Conservation (phyloP, 2,797 vertebrate genomes). For the Lepilemur ruficaudatus region DNA sequence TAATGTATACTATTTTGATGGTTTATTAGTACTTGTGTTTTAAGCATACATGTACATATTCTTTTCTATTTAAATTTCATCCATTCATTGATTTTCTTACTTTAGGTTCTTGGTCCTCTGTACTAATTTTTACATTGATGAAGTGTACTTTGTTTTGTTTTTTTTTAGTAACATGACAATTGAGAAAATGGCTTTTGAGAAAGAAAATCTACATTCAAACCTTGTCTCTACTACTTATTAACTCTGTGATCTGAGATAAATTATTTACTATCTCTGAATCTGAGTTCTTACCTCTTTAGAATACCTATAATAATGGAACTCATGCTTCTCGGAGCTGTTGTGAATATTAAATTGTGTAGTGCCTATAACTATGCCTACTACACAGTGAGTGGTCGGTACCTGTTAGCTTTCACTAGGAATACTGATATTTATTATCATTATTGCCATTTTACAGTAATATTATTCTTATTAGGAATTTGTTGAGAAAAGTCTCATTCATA, state of each 20-base stretch:
- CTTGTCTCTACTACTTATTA: not conserved
- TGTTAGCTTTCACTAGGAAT: not conserved
- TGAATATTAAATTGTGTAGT: not conserved
- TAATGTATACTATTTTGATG: not conserved
- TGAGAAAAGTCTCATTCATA: not conserved
- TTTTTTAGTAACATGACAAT: not conserved
- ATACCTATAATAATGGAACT: not conserved
- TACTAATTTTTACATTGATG: not conserved
- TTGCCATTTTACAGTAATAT: not conserved
- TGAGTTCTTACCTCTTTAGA: not conserved
- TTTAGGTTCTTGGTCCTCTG: not conserved
- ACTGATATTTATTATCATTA: not conserved
- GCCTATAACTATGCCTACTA: not conserved
- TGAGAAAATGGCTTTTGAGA: not conserved
- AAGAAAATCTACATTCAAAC: not conserved
- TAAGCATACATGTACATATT: not conserved
- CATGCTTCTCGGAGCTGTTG: not conserved
- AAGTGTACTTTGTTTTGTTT: not conserved
- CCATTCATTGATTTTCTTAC: not conserved
- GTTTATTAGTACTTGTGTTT: not conserved
- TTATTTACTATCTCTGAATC: not conserved
- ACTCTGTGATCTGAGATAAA: not conserved
- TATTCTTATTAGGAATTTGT: not conserved
- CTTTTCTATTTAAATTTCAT: not conserved
- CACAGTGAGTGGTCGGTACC: not conserved